A percentile compares a stretch with the other conserved stretches of the same genome.
These are phyloP conservation scores for Yasuhikotakia modesta DNA, from an alignment of 2,797 vertebrate species.

Conservation along the genomic window DNA sequence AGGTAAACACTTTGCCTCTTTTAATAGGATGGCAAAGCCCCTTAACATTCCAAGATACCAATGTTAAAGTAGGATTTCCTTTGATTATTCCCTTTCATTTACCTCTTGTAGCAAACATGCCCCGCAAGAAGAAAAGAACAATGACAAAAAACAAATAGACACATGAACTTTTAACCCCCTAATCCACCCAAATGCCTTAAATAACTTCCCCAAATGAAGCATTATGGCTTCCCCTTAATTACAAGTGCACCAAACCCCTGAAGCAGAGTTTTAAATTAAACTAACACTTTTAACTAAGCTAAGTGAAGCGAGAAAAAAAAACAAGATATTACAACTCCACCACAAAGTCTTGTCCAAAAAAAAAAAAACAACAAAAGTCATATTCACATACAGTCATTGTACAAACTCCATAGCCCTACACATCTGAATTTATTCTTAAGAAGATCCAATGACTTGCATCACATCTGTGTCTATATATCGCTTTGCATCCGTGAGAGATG, in stretches of 20 bases:
- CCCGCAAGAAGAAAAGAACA: background rate
- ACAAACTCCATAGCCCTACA: too few relatives aligned
- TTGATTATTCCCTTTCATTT: background rate
- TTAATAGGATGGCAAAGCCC: background rate
- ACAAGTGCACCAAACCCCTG: background rate
- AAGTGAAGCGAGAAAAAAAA: background rate
- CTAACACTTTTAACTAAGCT: too few relatives aligned
- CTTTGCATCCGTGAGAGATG: background rate
- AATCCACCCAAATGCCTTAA: background rate
- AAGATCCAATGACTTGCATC: background rate
- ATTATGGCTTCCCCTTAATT: background rate
- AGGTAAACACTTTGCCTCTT: background rate
- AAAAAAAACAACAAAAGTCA: background rate
- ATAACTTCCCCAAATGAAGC: background rate
- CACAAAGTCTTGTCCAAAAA: background rate
- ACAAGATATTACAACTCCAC: background rate
- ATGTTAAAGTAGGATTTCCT: background rate
- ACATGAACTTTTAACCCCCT: background rate
- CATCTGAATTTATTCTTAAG: too few relatives aligned
- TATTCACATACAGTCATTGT: background rate
- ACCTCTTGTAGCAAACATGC: background rate
- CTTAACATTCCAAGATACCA: background rate
- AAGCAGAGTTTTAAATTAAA: background rate
- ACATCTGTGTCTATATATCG: background rate
- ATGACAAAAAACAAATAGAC: background rate